phyloP scores from a whole-genome alignment of 2,113 vertebrate genomes.

The Hyla sarda region DNA sequence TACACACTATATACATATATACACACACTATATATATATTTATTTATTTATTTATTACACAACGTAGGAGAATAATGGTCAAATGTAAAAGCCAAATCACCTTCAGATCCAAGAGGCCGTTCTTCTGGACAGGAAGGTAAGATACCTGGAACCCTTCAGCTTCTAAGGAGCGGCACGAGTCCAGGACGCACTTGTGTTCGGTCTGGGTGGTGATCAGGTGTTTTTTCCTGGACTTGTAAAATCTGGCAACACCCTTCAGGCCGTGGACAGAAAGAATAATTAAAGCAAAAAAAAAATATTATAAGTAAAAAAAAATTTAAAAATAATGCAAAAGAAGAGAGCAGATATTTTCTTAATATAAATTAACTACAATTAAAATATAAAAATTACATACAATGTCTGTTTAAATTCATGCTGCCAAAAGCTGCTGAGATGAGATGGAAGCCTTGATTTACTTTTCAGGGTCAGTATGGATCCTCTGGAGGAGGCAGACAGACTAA shows the following conservation, averaged over 20 bases:
- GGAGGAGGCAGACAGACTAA: no score
- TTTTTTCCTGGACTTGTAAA: constrained; percentile 89
- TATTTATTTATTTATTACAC: no score
- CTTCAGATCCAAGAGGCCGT: constrained; percentile 89
- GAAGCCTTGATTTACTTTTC: no score
- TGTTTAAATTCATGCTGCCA: no score
- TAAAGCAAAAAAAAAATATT: neutral
- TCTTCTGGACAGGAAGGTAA: constrained; percentile 89
- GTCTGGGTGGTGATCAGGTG: constrained; percentile 95
- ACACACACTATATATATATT: no score
- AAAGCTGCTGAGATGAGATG: no score
- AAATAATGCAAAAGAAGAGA: neutral
- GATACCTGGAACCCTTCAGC: constrained; percentile 89
- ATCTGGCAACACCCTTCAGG: constrained; percentile 90
- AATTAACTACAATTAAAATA: no score
- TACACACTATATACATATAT: no score
- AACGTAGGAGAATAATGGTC: no score
- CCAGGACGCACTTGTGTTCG: constrained; percentile 96
- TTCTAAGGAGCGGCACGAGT: constrained; percentile 92
- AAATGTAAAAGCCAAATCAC: constrained; percentile 65
- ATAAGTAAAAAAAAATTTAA: neutral
- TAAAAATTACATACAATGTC: no score
- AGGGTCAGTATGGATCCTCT: no score
- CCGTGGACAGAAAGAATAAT: neutral
- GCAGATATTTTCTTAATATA: neutral